A percentile compares a stretch with the other conserved stretches of the same genome.
phyloP scores from a whole-genome alignment of 37 sponge, comb jelly and placozoan species.

The Cliona cf. orientalis region DNA sequence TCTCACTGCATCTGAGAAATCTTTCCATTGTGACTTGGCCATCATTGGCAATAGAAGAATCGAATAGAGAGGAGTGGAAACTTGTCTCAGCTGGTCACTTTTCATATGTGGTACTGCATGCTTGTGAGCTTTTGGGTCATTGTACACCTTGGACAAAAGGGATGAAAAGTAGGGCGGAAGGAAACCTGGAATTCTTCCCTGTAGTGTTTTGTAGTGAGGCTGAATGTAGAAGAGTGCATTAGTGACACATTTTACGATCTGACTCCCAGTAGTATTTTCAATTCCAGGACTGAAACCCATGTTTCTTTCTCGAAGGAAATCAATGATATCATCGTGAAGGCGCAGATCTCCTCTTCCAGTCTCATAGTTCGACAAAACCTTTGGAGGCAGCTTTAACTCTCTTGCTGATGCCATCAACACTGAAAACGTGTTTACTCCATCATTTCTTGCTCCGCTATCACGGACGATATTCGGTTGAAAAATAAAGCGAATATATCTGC shows the following conservation, averaged over 20 bases:
- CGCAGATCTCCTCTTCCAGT: not conserved
- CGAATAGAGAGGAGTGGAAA: not conserved
- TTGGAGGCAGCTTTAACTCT: not conserved
- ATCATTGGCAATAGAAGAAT: not conserved
- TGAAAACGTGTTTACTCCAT: not conserved
- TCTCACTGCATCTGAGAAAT: not conserved
- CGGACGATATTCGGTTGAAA: too few species aligned
- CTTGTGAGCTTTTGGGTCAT: constrained; percentile 1
- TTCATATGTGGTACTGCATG: not conserved
- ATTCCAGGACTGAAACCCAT: not conserved
- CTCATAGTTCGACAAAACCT: constrained; percentile 1
- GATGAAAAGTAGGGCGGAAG: not conserved
- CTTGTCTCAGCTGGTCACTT: not conserved
- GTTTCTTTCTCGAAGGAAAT: not conserved
- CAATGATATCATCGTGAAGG: constrained; percentile 7
- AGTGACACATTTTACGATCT: not conserved
- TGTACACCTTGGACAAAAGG: not conserved
- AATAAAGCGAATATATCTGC: not conserved
- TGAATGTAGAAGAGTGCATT: not conserved
- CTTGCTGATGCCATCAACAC: not conserved
- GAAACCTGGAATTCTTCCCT: not conserved
- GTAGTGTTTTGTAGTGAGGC: not conserved
- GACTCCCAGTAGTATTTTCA: constrained; percentile 3
- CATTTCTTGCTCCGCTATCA: too few species aligned
- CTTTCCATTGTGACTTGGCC: not conserved